A percentile compares a stretch with the other conserved stretches of the same genome.
Evolutionary conservation across 2,113 vertebrate species (phyloP).

Genomic region (Poicephalus gulielmi): DNA sequence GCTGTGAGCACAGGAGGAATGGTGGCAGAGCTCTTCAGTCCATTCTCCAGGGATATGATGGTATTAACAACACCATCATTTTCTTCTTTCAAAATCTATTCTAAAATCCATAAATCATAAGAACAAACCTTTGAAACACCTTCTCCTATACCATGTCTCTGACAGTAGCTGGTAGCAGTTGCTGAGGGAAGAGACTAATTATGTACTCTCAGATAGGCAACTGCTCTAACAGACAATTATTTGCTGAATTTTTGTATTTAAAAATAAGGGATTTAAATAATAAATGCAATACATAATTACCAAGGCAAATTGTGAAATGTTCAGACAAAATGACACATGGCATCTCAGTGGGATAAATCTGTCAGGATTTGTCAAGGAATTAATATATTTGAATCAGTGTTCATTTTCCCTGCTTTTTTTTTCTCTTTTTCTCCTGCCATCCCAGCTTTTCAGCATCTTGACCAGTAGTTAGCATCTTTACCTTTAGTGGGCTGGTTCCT

Average conservation of each 20-base stretch:
- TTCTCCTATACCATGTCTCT: neutral
- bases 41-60: neutral
- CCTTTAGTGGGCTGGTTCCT: neutral
- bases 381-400: neutral
- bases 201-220: neutral
- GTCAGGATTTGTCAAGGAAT: neutral
- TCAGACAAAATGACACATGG: neutral
- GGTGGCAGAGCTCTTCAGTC: neutral
- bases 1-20: neutral
- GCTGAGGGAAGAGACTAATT: slow-evolving; percentile 25
- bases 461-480: accelerated
- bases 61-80: neutral
- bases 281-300: neutral
- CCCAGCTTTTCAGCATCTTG: neutral
- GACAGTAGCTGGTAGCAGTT: slow-evolving; percentile 1
- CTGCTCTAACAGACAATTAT: neutral
- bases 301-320: neutral
- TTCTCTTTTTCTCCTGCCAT: neutral
- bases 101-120: neutral
- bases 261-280: neutral
- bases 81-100: neutral
- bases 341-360: neutral
- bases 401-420: neutral
- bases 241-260: neutral
- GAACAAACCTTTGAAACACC: slow-evolving; percentile 11